Evolutionary conservation across 2,113 vertebrate genomes (phyloP), one percentile per base, ranked within the genome.

Genomic region (Chitala chitala): DNA sequence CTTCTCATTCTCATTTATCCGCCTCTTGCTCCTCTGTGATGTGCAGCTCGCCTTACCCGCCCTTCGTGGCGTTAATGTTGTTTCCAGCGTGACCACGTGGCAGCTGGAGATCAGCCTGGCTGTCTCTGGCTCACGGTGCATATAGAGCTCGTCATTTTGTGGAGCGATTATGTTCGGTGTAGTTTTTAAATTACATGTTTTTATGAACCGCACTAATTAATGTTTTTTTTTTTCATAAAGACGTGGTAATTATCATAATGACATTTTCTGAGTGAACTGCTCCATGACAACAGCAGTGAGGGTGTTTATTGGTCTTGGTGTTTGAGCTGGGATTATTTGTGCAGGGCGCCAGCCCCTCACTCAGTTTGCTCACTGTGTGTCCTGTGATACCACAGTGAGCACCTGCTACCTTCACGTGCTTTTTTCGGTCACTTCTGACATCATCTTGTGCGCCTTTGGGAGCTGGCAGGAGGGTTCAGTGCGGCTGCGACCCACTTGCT

Each of bases 191-290:
- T 75, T 75, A 75, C 69, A 73, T 65, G 48, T 82, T 69, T 72
- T 74, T 65, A 63, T 80, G 68, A 70, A 66, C 65, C 68, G 51
- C 54, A 73, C 54, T 80, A 83, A 78, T 83, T 66, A 72, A 78
- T 78, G 76, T 73, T 72, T 76, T 75, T 77, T 80, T 75, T n/a
- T 36, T 36, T 17, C 50, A 76, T 77, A 71, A 75, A 72, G 72
- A 77, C 72, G 58, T 76, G 68, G 56, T 79, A 65, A 79, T 80
- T 82, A 76, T 65, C 59, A 75, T 84, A 69, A 79, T 80, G 76
- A 75, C 69, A 71, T 80, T 78, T 76, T 77, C 71, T 77, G 51
- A 64, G 73, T 73, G 33, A 71, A 75, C 46, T 75, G 66, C 29
- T 26, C 33, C 56, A 29, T 78, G 73, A 72, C 75, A 71, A 46